Base-by-base conservation (phyloP, 2,888 invertebrate genomes). In the Mythimna ferrago region DNA sequence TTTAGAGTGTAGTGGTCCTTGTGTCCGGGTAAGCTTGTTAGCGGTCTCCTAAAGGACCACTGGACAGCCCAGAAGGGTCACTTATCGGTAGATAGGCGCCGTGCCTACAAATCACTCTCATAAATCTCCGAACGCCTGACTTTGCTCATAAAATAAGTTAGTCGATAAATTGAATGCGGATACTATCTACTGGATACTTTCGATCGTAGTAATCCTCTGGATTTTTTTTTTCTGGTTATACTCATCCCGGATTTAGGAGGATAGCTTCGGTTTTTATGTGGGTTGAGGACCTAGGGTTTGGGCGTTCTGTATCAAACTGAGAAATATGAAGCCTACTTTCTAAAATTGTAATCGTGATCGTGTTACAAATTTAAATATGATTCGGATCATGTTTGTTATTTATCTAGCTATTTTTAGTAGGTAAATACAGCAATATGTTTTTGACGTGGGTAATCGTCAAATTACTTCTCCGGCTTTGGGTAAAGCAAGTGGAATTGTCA, bases 151-250 rank as follows among this genome's bases (percentile, higher is more conserved):
- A 90, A 87, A 87, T 85, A 86, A 88, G 83, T 85, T 85, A 81
- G 78, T 82, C 85, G 76, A 89, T 89, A 89, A 89, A 91, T 90
- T 90, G 87, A 89, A 90, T 88, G 85, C 83, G 83, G 85, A 89
- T 87, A 86, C 84, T 78, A 86, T 89, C 85, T 75, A 76, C 65
- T 69, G 66, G 71, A 75, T 73, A 75, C 72, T 79, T 72, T 65
- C 44, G 70, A 66, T 74, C 54, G 57, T 35, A 41, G 66, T 78
- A 76, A 86, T 82, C 73, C 57, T 63, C 48, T 60, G 60, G 44
- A 62, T 66, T 80, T 80, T 32, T 78, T 82, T 68, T 78, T 76
- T 69, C 63, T 73, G 11, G 70, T 66, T 62, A 51, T 26, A 54
- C 65, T 68, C 53, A 61, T 70, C 62, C 11, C 16, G 48, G 56